phyloP scores from a whole-genome alignment of 2,888 invertebrate genomes.

The Smittia aterrima region DNA sequence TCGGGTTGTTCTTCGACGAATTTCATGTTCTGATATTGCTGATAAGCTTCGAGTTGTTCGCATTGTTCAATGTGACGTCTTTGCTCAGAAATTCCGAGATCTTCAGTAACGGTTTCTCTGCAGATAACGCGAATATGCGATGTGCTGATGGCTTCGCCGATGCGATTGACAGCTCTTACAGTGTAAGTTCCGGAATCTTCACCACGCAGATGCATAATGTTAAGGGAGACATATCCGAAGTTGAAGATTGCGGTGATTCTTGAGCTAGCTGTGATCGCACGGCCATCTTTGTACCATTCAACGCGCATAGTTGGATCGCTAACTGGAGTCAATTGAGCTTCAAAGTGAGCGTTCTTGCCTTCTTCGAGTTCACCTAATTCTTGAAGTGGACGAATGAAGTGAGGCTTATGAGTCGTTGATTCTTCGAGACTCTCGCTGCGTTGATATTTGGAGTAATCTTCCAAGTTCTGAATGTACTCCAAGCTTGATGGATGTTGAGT shows the following conservation, averaged over 20 bases:
- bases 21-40: slow-evolving; percentile 75
- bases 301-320: slow-evolving; percentile 92
- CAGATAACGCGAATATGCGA: slow-evolving; percentile 73
- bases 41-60: slow-evolving; percentile 86
- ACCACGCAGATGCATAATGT: slow-evolving; percentile 96
- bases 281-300: slow-evolving; percentile 94
- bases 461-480: slow-evolving; percentile 85
- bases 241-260: slow-evolving; percentile 97
- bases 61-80: slow-evolving; percentile 88
- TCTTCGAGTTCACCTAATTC: slow-evolving; percentile 85
- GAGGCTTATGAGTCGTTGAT: slow-evolving; percentile 74
- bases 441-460: slow-evolving; percentile 86
- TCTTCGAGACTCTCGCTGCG: slow-evolving; percentile 82
- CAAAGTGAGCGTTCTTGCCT: slow-evolving; percentile 89
- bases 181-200: slow-evolving; percentile 97
- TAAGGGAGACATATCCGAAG: slow-evolving; percentile 98
- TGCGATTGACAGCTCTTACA: slow-evolving; percentile 84
- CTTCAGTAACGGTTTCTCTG: slow-evolving; percentile 79
- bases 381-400: slow-evolving; percentile 83
- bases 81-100: slow-evolving; percentile 86
- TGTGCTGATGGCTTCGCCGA: slow-evolving; percentile 86
- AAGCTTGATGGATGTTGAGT: slow-evolving; percentile 90
- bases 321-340: slow-evolving; percentile 87
- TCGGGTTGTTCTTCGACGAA: slow-evolving; percentile 79
- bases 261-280: slow-evolving; percentile 93